phyloP scores from a whole-genome alignment of 2,113 vertebrate genomes.

The Hystrix cristata region DNA sequence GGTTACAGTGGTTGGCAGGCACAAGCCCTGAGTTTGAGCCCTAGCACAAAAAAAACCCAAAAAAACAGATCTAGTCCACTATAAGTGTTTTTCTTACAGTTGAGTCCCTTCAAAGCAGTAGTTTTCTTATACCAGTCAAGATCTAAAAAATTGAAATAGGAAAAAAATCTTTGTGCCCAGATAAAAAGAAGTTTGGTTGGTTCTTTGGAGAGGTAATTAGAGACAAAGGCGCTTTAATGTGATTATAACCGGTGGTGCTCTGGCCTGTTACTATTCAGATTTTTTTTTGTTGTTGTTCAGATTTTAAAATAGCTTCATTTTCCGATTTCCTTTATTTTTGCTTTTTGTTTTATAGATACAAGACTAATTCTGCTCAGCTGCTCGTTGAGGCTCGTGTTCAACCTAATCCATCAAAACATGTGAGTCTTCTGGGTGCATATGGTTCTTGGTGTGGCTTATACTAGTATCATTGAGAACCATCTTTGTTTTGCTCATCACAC shows the following conservation, averaged over 20 bases:
- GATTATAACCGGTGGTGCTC: background rate
- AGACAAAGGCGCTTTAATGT: background rate
- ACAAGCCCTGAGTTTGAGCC: no score
- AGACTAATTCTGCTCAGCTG: conserved; percentile 96
- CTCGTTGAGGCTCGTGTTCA: conserved; percentile 97
- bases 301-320: conserved; percentile 28
- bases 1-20: no score
- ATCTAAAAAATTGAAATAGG: background rate
- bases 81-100: background rate
- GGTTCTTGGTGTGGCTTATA: conserved; percentile 42
- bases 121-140: background rate
- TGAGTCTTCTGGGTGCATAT: conserved; percentile 84
- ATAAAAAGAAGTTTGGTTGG: conserved; percentile 34
- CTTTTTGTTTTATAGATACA: conserved; percentile 91
- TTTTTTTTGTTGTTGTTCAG: conserved; percentile 21
- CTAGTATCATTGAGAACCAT: background rate
- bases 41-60: no score
- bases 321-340: conserved; percentile 57
- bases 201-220: background rate
- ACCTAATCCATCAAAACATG: conserved; percentile 94
- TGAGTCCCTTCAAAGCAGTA: conserved; percentile 1
- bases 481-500: conserved; percentile 62
- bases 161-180: background rate
- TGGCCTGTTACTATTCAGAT: conserved; percentile 25
- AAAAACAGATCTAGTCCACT: background rate